Conservation (phyloP, 1,140 invertebrate genomes). For the Neodiprion pinetum region DNA sequence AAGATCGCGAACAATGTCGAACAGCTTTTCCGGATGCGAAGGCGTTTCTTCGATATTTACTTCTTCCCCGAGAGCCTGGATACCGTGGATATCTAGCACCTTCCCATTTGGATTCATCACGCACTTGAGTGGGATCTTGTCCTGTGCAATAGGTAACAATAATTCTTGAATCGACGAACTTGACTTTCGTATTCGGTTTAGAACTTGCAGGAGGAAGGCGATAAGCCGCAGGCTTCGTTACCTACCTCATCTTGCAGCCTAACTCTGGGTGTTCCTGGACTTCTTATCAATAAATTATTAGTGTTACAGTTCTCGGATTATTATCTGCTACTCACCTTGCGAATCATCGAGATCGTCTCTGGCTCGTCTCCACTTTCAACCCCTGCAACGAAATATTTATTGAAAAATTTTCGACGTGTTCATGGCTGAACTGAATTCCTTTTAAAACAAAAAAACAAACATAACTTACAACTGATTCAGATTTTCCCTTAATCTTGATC, state of each 20-base stretch:
- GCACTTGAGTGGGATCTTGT: conserved; percentile 75
- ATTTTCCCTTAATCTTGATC: too few relatives aligned
- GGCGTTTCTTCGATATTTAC: conserved; percentile 68
- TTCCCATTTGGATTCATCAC: conserved; percentile 82
- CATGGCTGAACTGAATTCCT: too few relatives aligned
- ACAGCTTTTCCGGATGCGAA: conserved; percentile 63
- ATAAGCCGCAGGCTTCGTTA: too few relatives aligned
- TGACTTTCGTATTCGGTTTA: not conserved
- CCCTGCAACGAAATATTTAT: conserved; percentile 35
- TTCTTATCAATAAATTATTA: too few relatives aligned
- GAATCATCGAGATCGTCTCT: conserved; percentile 40
- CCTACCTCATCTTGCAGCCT: too few relatives aligned
- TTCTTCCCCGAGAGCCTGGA: conserved; percentile 70
- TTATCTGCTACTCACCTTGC: conserved; percentile 42
- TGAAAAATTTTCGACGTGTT: too few relatives aligned
- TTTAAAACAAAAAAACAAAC: too few relatives aligned
- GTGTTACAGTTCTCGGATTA: too few relatives aligned
- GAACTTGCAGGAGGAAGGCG: too few relatives aligned
- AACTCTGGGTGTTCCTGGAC: too few relatives aligned
- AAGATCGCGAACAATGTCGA: conserved; percentile 77
- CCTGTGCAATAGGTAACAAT: conserved; percentile 36
- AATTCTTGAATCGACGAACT: conserved; percentile 8
- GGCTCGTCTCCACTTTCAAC: conserved; percentile 51
- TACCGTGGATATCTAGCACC: conserved; percentile 73
- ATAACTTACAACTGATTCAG: too few relatives aligned